Evolutionary conservation across 2,888 invertebrate species (phyloP), one percentile per base, ranked within the genome.

Genomic region (Aethes cnicana): DNA sequence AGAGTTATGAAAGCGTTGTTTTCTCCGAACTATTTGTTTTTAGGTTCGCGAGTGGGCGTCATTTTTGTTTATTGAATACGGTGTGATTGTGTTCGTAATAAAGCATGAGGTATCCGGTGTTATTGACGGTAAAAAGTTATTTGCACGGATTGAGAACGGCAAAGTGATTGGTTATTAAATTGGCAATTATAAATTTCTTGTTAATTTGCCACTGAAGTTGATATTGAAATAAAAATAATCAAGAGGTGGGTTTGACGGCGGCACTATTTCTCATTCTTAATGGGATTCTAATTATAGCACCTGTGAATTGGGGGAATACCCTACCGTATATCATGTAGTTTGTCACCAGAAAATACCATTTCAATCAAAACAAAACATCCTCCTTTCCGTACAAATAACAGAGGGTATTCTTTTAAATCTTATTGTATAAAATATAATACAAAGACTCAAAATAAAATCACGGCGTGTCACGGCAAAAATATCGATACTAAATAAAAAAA

Each of bases 11-110:
- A 87, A 88, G 83, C 75, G 75, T 69, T 69, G 70, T 68, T 88
- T 52, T 87, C 88, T 79, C 41, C 72, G 88, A 88, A 86, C 82
- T 87, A 87, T 87, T 88, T 88, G 88, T 87, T 88, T 87, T 85
- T 73, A 78, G 72, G 75, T 76, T 73, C 72, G 61, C 62, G 68
- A 63, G 77, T 75, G 72, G 79, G 79, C 77, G 78, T 72, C 77
- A 76, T 70, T 65, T 73, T 75, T 72, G 67, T 74, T 81, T 80
- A 82, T 82, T 83, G 77, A 81, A 81, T 72, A 65, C 58, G 61
- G 58, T 54, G 56, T 36, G 54, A 50, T 57, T 42, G 48, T 37
- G 32, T 35, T 21, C 21, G 23, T 21, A 36, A 43, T 43, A 49
- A 49, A 49, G 17, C 35, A 47, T 36, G 26, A 42, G 12, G 26